Conservation (phyloP, 2,797 vertebrate genomes). For the Falco biarmicus region DNA sequence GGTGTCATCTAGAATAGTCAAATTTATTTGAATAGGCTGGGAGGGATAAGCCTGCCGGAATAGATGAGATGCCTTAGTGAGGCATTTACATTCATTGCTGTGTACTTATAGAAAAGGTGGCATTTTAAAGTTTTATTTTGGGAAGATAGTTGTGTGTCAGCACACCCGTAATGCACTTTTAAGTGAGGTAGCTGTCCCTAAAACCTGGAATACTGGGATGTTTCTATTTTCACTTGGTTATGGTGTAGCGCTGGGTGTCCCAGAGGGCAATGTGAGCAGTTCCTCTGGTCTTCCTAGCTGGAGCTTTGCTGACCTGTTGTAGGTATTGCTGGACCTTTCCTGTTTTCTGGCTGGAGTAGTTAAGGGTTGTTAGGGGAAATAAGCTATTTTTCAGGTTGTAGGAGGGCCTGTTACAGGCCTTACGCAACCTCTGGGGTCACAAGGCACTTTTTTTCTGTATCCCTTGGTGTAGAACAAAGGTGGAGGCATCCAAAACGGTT, state of each 20-base stretch:
- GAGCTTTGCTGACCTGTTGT: not conserved
- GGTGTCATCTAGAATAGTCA: not conserved
- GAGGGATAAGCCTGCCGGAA: not conserved
- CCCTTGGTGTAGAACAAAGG: not conserved
- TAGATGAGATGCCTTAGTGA: fast-evolving
- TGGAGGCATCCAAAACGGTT: not conserved
- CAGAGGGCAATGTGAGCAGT: not conserved
- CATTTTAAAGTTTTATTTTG: not conserved
- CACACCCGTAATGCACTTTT: not conserved
- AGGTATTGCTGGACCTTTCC: not conserved
- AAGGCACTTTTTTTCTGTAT: not conserved
- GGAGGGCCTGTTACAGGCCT: not conserved
- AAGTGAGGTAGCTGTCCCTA: not conserved
- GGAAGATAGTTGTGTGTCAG: not conserved
- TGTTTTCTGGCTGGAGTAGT: not conserved
- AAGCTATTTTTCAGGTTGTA: not conserved
- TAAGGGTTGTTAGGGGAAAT: not conserved
- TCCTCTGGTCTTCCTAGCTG: not conserved
- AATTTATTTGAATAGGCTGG: not conserved
- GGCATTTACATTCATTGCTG: not conserved
- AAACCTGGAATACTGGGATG: not conserved
- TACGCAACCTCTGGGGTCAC: not conserved
- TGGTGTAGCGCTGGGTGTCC: not conserved
- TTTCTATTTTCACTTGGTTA: not conserved
- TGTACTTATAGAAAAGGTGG: not conserved